A percentile compares a stretch with the other conserved stretches of the same genome.
phyloP scores from a whole-genome alignment of 2,888 invertebrate genomes.

The Pollenia labialis region DNA sequence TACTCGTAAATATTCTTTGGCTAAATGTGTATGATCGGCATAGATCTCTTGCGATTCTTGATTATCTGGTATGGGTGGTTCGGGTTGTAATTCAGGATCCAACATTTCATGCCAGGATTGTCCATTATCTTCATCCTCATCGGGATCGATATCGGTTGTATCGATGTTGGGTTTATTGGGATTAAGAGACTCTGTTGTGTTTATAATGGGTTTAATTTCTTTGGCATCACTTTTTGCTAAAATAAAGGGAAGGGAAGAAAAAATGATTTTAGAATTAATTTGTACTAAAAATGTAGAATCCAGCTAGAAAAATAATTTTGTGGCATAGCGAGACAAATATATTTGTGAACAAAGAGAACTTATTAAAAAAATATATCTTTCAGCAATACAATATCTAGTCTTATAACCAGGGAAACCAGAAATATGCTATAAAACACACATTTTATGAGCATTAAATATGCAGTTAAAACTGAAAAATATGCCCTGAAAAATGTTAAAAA shows the following conservation, averaged over 20 bases:
- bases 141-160: constrained; percentile 76
- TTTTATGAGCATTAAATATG: no score
- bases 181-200: constrained; percentile 63
- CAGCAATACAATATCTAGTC: no score
- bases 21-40: constrained; percentile 94
- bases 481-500: no score
- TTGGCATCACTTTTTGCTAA: constrained; percentile 84
- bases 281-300: not conserved
- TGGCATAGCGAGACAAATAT: no score
- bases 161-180: constrained; percentile 65
- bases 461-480: no score
- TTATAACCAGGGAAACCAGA: no score
- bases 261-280: not conserved
- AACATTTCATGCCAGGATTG: constrained; percentile 89
- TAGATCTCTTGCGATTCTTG: constrained; percentile 93
- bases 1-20: constrained; percentile 94
- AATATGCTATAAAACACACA: no score
- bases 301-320: not conserved
- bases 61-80: constrained; percentile 91
- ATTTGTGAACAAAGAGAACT: no score
- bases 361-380: no score
- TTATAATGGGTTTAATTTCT: constrained; percentile 82
- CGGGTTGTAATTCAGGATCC: constrained; percentile 92
- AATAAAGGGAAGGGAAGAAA: constrained; percentile 44
- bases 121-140: constrained; percentile 80